Conservation (phyloP, 1,140 invertebrate species). For the Matsumurasca onukii region DNA sequence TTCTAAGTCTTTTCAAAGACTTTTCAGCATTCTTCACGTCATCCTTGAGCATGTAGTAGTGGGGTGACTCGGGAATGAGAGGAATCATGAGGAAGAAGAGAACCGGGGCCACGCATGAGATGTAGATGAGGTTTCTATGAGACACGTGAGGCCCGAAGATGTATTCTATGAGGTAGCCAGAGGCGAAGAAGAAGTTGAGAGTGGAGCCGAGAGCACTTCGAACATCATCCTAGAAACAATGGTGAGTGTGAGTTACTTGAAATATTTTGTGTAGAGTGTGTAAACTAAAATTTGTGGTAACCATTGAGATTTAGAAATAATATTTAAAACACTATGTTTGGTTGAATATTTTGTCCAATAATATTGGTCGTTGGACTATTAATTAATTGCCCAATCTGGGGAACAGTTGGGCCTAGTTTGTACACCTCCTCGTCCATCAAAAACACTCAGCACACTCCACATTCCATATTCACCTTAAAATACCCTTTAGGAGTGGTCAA, state of each 20-base stretch:
- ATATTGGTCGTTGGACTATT: no score
- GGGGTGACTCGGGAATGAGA: conserved; percentile 81
- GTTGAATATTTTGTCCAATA: no score
- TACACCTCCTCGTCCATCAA: no score
- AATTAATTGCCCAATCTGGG: no score
- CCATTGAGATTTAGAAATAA: no score
- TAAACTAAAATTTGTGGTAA: background rate
- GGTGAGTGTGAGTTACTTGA: background rate
- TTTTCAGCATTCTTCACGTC: conserved; percentile 4
- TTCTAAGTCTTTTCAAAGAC: conserved; percentile 13
- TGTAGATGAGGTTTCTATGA: conserved; percentile 65
- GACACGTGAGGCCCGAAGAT: conserved; percentile 68
- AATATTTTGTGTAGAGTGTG: background rate
- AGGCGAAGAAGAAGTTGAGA: conserved; percentile 73
- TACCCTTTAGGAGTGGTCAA: no score
- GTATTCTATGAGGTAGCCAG: conserved; percentile 78
- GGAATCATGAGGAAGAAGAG: conserved; percentile 66
- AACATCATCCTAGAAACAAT: conserved; percentile 36
- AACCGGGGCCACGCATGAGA: conserved; percentile 59
- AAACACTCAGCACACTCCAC: no score
- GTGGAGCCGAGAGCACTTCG: conserved; percentile 61
- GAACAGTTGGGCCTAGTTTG: no score
- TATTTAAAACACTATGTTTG: no score
- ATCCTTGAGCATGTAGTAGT: conserved; percentile 48
- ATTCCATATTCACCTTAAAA: no score